These are phyloP conservation scores for Melanargia galathea DNA, from an alignment of 2,888 invertebrate species.

Conservation along the genomic window DNA sequence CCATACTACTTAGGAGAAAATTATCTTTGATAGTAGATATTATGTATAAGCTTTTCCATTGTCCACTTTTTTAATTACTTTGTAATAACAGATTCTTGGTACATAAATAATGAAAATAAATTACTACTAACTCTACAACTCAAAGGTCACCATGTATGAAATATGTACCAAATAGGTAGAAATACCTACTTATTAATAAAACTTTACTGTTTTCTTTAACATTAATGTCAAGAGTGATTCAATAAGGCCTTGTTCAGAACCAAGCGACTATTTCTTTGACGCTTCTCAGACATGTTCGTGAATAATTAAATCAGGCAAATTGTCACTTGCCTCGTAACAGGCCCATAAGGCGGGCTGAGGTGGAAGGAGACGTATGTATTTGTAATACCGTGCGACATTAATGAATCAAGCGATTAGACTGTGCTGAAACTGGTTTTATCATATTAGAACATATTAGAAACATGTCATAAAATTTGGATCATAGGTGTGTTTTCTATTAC, in stretches of 20 bases:
- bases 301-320: slow-evolving; percentile 35
- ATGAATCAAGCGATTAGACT: slow-evolving; percentile 8
- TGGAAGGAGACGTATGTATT: background rate
- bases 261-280: slow-evolving; percentile 34
- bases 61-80: too few relatives aligned
- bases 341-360: slow-evolving; percentile 1
- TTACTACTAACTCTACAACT: too few relatives aligned
- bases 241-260: slow-evolving; percentile 19
- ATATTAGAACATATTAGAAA: background rate
- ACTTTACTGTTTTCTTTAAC: too few relatives aligned
- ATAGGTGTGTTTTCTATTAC: background rate
- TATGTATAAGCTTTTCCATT: too few relatives aligned
- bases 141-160: too few relatives aligned
- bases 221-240: background rate
- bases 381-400: background rate
- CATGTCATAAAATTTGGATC: slow-evolving; percentile 2
- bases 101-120: too few relatives aligned
- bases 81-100: too few relatives aligned
- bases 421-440: slow-evolving; percentile 10
- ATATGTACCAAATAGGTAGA: too few relatives aligned
- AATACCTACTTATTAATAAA: too few relatives aligned
- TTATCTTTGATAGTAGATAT: too few relatives aligned
- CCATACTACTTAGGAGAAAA: too few relatives aligned
- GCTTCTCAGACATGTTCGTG: slow-evolving; percentile 31
- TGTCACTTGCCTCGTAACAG: slow-evolving; percentile 26